Base-by-base conservation (phyloP, 2,113 vertebrate genomes). In the Cryptomyrus ogoouensis region DNA sequence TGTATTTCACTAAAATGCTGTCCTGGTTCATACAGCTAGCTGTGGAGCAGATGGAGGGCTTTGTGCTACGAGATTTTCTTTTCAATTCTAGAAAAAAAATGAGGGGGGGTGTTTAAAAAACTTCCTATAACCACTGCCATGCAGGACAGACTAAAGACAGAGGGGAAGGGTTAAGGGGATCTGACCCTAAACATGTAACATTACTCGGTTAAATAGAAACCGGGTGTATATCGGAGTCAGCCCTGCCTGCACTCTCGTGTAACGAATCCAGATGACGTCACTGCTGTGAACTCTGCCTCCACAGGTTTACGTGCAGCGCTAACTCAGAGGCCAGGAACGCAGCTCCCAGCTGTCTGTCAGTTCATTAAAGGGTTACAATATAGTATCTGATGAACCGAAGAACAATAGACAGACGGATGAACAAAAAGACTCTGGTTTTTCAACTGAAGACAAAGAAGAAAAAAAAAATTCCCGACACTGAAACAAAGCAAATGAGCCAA, bases 261-360 rank as follows among this genome's bases (percentile, higher is more conserved):
- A 35, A 88, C 58, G 21, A 88, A 62, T 87, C 1, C 86, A 53
- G 49, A 39, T 87, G 86, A 56, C 86, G 35, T 87, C 86, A 87
- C 13, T 27, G 3, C 17, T 42, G 87, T 39, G 17, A 88, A 19
- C 31, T 35, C 85, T 31, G 85, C 27, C 85, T 87, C 85, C 53
- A 62, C 35, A 66, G 24, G 35, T 66, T 56, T 56, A 88, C 85
- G n/a, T 35, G 50, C 50, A 53, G 8, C 24, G 21, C 24, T 24
- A 85, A 13, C 49, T 24, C 27, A 52, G n/a, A 17, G 46, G 46
- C 44, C 42, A 47, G 7, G 49, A 42, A 87, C n/a, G 46, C 50
- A 56, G n/a, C 27, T 13, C 24, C 24, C 85, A 87, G 85, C 85
- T 39, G 84, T 86, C 13, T 31, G 85, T 35, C 27, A 52, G 49